Base-by-base conservation (phyloP, 2,797 vertebrate species). In the Helicolenus hilgendorfi region DNA sequence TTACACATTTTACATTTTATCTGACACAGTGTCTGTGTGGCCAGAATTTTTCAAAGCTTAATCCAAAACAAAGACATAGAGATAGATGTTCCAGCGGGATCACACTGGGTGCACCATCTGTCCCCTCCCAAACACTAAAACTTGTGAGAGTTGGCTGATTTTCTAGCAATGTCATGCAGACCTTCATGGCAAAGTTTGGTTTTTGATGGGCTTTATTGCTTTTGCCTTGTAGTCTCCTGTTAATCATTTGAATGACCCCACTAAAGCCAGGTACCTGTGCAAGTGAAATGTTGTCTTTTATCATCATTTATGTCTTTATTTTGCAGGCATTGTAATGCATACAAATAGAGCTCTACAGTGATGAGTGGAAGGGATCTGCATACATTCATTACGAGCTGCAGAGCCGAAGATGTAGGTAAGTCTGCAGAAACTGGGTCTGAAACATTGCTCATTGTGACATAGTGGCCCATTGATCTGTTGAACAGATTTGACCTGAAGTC, bases 371-470 rank as follows among this genome's bases (percentile, higher is more conserved):
- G 31, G 84, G 89, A 96, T 68, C 72, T 69, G 49, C 92, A 79
- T 53, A 71, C 68, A 0, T 94, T 97, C 77, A 67, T 91, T 86
- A 95, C 95, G 74, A 88, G 72, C 82, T 89, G 74, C 72, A 96
- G 93, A 92, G 92, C 76, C 38, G 90, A 93, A 85, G 94, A 93
- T 86, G 79, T 77, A 90, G 98, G 98, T 99, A 97, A 87, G 94
- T 85, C 70, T 27, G 38, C 62, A 83, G 58, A 76, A 81, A 83
- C n/a, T 60, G 7, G 6, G 58, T 65, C 53, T 86, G 62, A 83
- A 69, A 69, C 62, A 53, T 49, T 33, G 22, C 77, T 81, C 45
- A 71, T 81, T 81, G 73, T 90, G 69, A 92, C 63, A 84, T 29
- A 63, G 33, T 78, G 75, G 38, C 72, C 79, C 18, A 73, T 74